Conservation (phyloP, 1,140 invertebrate genomes). For the Vanessa tameamea region DNA sequence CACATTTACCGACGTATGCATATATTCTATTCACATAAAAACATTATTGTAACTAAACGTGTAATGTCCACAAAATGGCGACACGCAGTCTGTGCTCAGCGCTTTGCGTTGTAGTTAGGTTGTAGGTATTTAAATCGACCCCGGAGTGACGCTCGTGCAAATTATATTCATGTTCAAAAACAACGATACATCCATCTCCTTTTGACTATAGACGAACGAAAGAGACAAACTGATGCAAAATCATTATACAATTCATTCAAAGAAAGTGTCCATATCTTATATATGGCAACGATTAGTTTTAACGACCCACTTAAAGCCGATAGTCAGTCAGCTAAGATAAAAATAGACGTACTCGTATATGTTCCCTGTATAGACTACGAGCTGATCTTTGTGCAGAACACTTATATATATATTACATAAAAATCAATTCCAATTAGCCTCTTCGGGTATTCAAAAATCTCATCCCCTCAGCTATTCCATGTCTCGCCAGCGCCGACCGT, state of each 20-base stretch:
- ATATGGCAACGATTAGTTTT: conserved; percentile 13
- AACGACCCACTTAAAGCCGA: conserved; percentile 1
- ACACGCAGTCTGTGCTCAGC: conserved; percentile 11
- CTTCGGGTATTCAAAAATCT: too few relatives aligned
- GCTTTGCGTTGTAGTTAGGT: conserved; percentile 10
- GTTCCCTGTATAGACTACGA: not conserved
- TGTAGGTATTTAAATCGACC: conserved; percentile 15
- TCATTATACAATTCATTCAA: not conserved
- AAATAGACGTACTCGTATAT: not conserved
- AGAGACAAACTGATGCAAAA: not conserved
- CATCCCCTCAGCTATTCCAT: too few relatives aligned
- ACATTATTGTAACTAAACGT: not conserved
- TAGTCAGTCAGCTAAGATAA: not conserved
- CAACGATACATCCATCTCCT: not conserved
- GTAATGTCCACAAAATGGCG: not conserved
- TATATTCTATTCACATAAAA: not conserved
- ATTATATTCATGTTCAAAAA: conserved; percentile 3
- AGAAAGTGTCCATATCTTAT: conserved; percentile 6
- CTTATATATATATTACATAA: too few relatives aligned
- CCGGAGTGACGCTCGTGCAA: conserved; percentile 4
- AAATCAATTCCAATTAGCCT: too few relatives aligned
- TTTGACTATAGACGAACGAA: not conserved
- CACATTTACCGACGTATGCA: too few relatives aligned
- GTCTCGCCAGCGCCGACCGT: too few relatives aligned
- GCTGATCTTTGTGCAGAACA: too few relatives aligned